Evolutionary conservation across 2,113 vertebrate species (phyloP).

Genomic region (Cheilinus undulatus): DNA sequence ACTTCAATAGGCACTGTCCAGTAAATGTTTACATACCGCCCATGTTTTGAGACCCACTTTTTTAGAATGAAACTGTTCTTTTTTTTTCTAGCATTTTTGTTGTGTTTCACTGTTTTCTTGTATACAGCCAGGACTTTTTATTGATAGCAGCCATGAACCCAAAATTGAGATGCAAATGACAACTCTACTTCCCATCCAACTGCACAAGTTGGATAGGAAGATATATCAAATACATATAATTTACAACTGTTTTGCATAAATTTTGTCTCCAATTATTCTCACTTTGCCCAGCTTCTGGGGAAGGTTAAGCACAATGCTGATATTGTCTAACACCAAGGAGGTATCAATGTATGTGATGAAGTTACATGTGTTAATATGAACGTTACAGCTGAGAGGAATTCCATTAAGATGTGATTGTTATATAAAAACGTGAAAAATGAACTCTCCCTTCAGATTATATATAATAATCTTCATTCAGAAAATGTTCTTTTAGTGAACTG

Average conservation of each 20-base stretch:
- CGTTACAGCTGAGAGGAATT: constrained; percentile 14
- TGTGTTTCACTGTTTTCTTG: neutral
- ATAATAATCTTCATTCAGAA: neutral
- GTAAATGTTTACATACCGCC: no score
- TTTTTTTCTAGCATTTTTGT: neutral
- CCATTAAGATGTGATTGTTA: neutral
- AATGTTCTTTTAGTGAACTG: neutral
- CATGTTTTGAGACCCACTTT: no score
- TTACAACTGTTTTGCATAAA: constrained; percentile 29
- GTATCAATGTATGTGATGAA: constrained; percentile 23
- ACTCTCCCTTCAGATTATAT: neutral
- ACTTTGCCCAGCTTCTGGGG: constrained; percentile 10
- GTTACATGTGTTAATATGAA: constrained; percentile 37
- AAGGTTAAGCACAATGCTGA: constrained; percentile 26
- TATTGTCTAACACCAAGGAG: no score
- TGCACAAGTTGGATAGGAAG: no score
- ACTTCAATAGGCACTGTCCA: no score
- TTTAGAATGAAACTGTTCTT: no score
- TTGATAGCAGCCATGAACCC: no score
- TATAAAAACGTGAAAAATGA: constrained; percentile 5
- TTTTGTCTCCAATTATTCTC: constrained; percentile 48
- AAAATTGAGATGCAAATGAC: no score
- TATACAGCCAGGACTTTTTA: no score
- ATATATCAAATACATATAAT: constrained; percentile 22
- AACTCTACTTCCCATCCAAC: no score